phyloP scores from a whole-genome alignment of 2,113 vertebrate species.

The Coptodon rendalli region DNA sequence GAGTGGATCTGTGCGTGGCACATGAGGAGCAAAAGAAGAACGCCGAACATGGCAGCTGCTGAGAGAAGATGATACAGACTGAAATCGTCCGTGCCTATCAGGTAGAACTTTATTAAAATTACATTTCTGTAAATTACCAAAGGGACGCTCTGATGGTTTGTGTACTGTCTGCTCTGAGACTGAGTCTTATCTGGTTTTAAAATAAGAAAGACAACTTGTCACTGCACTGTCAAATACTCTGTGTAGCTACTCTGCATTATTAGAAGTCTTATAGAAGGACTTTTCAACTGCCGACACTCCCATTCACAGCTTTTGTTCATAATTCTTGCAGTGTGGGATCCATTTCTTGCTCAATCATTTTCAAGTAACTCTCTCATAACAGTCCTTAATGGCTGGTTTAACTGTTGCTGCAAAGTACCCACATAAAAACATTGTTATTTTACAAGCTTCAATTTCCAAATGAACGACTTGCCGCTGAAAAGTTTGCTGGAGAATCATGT shows the following conservation, averaged over 20 bases:
- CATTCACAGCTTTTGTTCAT: not conserved
- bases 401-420: not conserved
- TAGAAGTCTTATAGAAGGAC: not conserved
- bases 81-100: not conserved
- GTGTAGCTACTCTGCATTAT: not conserved
- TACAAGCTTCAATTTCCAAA: not conserved
- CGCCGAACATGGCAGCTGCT: rapidly evolving
- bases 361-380: not conserved
- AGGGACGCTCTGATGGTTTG: not conserved
- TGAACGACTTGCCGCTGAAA: not conserved
- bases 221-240: not conserved
- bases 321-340: not conserved
- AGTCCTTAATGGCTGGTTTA: not conserved
- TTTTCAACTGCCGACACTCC: rapidly evolving
- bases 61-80: not conserved
- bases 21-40: not conserved
- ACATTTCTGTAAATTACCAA: not conserved
- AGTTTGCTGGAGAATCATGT: not conserved
- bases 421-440: not conserved
- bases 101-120: not conserved
- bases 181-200: not conserved
- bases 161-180: rapidly evolving
- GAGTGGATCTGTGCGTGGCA: rapidly evolving
- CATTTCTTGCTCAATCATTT: not conserved
- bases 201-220: not conserved